Percentiles rank a stretch among this genome's conserved stretches.
Evolutionary conservation across 2,888 invertebrate genomes (phyloP).

Genomic region (Drosophila rellima): DNA sequence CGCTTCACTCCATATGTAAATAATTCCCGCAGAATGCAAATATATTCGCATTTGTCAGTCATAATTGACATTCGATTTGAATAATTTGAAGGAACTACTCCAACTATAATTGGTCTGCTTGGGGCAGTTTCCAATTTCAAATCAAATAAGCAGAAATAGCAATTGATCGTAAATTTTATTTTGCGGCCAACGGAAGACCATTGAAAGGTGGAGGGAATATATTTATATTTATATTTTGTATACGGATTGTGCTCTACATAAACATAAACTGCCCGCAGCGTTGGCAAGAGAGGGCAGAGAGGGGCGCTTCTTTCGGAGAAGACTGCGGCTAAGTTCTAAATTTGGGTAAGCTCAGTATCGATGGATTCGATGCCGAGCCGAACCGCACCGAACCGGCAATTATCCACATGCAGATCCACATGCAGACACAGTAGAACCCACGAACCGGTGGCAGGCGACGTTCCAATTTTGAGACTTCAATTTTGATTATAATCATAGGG

Average conservation of each 20-base stretch:
- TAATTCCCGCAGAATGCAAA: conserved; percentile 45
- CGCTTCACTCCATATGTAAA: conserved; percentile 8
- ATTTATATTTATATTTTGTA: conserved; percentile 8
- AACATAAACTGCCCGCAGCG: conserved; percentile 44
- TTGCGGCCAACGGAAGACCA: conserved; percentile 2
- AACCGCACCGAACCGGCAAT: conserved; percentile 49
- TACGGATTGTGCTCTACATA: conserved; percentile 29
- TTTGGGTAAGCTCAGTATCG: conserved; percentile 34
- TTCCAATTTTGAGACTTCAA: conserved; percentile 56
- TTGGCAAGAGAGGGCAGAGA: conserved; percentile 2
- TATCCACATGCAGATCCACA: conserved; percentile 67
- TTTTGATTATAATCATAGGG: conserved; percentile 72
- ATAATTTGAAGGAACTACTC: conserved; percentile 42
- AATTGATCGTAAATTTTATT: conserved; percentile 62
- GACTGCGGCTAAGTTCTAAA: conserved; percentile 45
- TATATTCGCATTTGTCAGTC: conserved; percentile 66
- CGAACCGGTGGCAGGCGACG: conserved; percentile 27
- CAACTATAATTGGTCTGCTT: conserved; percentile 40
- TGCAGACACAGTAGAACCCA: conserved; percentile 6
- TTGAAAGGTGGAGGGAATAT: conserved; percentile 13
- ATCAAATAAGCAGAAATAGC: conserved; percentile 20
- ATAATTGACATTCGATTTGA: conserved; percentile 72
- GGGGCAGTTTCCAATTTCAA: conserved; percentile 8
- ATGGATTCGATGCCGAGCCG: conserved; percentile 30
- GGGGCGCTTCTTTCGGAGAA: conserved; percentile 7